Evolutionary conservation across 2,797 vertebrate species (phyloP).

Genomic region (Syngnathus rostellatus): DNA sequence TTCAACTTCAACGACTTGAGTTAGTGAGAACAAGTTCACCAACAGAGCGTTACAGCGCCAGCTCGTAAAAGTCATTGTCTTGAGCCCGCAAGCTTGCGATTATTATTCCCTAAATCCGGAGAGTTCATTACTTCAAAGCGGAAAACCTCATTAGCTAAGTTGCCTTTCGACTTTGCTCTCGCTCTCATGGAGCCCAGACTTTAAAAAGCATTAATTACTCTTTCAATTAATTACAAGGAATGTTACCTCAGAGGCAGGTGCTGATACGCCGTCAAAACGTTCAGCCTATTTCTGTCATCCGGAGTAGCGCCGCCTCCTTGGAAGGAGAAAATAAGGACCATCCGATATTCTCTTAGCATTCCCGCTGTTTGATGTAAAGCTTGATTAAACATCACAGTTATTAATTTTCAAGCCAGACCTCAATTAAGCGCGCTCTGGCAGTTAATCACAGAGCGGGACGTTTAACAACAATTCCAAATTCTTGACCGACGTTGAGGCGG

Average conservation of each 20-base stretch:
- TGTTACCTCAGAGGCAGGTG: slow-evolving; percentile 57
- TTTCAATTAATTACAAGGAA: slow-evolving; percentile 24
- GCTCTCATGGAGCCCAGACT: slow-evolving; percentile 40
- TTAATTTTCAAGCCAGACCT: slow-evolving; percentile 27
- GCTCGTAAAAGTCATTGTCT: slow-evolving; percentile 23
- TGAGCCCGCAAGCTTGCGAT: slow-evolving; percentile 54
- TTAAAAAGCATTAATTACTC: slow-evolving; percentile 61
- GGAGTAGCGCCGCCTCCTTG: not conserved
- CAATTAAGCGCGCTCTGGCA: slow-evolving; percentile 16
- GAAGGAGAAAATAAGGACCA: not conserved
- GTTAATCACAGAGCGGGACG: slow-evolving; percentile 1
- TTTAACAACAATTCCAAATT: slow-evolving; percentile 2
- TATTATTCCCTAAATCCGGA: slow-evolving; percentile 44
- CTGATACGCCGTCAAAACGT: slow-evolving; percentile 26
- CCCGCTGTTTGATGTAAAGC: slow-evolving; percentile 8
- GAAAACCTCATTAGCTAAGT: slow-evolving; percentile 62
- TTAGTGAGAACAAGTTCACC: not conserved
- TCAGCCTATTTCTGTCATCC: not conserved
- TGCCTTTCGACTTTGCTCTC: slow-evolving; percentile 58
- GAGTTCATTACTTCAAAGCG: slow-evolving; percentile 65
- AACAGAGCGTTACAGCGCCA: not conserved
- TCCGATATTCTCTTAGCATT: slow-evolving; percentile 14
- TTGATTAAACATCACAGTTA: slow-evolving; percentile 37
- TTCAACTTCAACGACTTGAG: not conserved
- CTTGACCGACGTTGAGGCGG: not conserved